Base-by-base conservation (phyloP, 2,888 invertebrate species). In the Drosophila greeni region DNA sequence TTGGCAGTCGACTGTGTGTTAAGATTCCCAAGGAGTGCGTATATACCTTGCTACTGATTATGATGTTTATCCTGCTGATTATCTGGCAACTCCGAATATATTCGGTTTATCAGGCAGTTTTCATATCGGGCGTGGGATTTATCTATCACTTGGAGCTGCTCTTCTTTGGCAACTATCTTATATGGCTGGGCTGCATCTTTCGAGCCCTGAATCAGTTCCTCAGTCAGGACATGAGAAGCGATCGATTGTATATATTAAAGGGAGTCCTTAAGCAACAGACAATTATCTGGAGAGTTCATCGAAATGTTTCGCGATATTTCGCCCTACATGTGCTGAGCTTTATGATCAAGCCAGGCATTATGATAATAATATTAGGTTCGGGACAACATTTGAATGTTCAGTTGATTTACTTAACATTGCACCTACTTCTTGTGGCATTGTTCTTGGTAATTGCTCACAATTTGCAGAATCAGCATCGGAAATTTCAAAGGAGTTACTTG, bases 101-200 rank as follows among this genome's bases (percentile, higher is more conserved):
- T 52, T 76, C 61, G 20, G 20, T 43, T 31, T 79, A 82, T 29
- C 77, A 82, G 49, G 52, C 67, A 8, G 51, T 49, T 20, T 67
- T 79, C 3, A 64, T 70, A 14, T 74, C 52, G 0, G 67, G 82
- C 24, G 49, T 66, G 40, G 43, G 47, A 0, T 33, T 76, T 9
- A 57, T 62, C 16, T 76, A 73, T 6, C 48, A 69, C 12, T 31
- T 82, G 51, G 66, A 69, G 1, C 40, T 82, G 31, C 52, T 82
- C 7, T 74, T 76, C 6, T 66, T 72, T 51, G 80, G 71, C 49
- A 73, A 73, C 55, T 76, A 82, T 37, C 33, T 76, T 0, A 55
- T 82, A 12, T 74, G 76, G 80, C 54, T 76, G 45, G 60, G 60
- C 16, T 71, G 80, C 57, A 66, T 82, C 18, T 76, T 74, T 33